A percentile compares a stretch with the other conserved stretches of the same genome.
phyloP scores from a whole-genome alignment of 2,888 invertebrate genomes.

The Melanostoma scalare region DNA sequence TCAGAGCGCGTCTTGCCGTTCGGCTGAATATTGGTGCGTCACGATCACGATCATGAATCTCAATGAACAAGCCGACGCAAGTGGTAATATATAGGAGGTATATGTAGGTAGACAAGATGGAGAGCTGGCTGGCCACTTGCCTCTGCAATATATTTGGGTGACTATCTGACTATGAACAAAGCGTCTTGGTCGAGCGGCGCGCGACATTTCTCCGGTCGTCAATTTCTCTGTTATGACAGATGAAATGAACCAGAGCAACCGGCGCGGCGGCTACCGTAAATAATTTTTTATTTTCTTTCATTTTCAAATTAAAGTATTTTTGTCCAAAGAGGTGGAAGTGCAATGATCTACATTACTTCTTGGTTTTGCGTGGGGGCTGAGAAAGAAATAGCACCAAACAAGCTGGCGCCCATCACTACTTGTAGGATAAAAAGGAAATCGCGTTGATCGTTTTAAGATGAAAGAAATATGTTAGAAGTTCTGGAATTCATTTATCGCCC shows the following conservation, averaged over 20 bases:
- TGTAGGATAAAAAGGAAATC: neutral
- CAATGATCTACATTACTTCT: constrained; percentile 53
- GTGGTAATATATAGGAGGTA: constrained; percentile 22
- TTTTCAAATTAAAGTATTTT: constrained; percentile 25
- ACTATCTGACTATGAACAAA: too few relatives aligned
- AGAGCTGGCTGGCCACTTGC: constrained; percentile 4
- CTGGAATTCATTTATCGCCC: neutral
- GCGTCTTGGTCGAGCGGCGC: neutral
- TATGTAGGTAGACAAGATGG: constrained; percentile 38
- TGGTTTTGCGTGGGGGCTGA: neutral
- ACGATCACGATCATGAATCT: constrained; percentile 14
- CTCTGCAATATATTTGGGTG: too few relatives aligned
- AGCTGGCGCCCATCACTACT: constrained; percentile 52
- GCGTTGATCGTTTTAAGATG: too few relatives aligned
- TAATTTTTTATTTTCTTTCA: constrained; percentile 40
- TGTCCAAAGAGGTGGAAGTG: constrained; percentile 32
- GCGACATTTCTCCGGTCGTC: too few relatives aligned
- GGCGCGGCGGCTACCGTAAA: constrained; percentile 20
- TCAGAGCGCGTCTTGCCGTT: constrained; percentile 34
- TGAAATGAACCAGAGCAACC: too few relatives aligned
- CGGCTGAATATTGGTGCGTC: constrained; percentile 38
- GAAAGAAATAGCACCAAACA: constrained; percentile 9
- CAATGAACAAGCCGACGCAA: constrained; percentile 51
- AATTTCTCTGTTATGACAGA: too few relatives aligned
- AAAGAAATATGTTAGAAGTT: constrained; percentile 32